Evolutionary conservation across 2,113 vertebrate species (phyloP).

Genomic region (Oophaga pumilio): DNA sequence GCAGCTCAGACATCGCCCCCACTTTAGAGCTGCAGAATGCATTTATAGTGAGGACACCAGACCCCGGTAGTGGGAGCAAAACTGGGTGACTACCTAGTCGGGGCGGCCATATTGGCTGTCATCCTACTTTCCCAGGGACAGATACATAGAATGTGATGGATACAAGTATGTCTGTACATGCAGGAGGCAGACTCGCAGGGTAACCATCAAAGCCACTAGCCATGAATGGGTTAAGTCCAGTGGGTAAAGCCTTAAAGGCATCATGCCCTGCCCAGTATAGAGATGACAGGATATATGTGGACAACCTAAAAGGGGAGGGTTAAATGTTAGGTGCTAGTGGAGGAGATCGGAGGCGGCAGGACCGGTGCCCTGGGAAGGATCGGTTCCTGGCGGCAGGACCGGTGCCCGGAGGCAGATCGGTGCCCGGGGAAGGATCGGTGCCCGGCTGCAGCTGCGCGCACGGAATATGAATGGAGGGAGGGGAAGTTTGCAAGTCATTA

Average conservation of each 20-base stretch:
- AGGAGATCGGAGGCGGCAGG: no score
- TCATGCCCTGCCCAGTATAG: slow-evolving; percentile 28
- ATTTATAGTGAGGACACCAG: no score
- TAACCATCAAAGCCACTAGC: neutral
- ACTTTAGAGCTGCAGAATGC: no score
- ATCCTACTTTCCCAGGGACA: no score
- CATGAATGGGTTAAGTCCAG: neutral
- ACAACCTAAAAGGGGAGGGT: slow-evolving; percentile 16
- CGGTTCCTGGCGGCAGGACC: neutral
- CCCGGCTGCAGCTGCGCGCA: neutral
- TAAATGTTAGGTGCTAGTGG: neutral
- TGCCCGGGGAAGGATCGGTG: neutral
- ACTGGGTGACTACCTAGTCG: no score
- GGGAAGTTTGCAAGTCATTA: slow-evolving; percentile 57
- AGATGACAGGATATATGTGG: slow-evolving; percentile 16
- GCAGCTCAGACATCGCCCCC: no score
- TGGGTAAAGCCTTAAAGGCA: neutral
- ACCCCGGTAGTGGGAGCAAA: no score
- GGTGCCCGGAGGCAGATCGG: neutral
- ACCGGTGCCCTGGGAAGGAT: no score
- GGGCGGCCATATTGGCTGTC: no score
- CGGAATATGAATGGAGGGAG: slow-evolving; percentile 51
- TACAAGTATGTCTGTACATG: no score
- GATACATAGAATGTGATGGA: no score
- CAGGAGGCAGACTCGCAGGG: no score